A percentile compares a stretch with the other conserved stretches of the same genome.
These are phyloP conservation scores for Microcebus jonahi DNA, from an alignment of 2,113 vertebrate species.

Conservation along the genomic window DNA sequence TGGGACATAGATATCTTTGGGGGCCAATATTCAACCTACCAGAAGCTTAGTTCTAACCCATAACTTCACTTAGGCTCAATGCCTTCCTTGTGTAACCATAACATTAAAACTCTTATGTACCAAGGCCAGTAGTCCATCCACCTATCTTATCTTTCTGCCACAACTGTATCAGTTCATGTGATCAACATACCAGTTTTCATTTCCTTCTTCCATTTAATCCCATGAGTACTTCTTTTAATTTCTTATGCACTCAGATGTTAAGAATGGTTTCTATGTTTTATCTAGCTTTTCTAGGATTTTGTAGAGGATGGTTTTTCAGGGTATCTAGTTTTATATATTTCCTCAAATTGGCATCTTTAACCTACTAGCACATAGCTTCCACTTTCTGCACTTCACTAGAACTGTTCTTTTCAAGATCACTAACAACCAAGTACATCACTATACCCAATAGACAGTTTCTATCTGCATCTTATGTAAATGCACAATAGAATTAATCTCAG, in stretches of 20 bases:
- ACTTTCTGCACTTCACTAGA: not conserved
- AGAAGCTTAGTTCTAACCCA: not conserved
- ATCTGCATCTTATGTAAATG: constrained; percentile 12
- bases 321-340: not conserved
- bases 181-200: not conserved
- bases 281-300: not conserved
- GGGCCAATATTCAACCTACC: not conserved
- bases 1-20: not conserved
- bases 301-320: not conserved
- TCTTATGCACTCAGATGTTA: not conserved
- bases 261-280: not conserved
- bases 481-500: not conserved
- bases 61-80: not conserved
- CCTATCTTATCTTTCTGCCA: not conserved
- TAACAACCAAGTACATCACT: not conserved
- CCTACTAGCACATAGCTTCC: not conserved
- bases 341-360: not conserved
- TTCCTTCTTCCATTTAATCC: not conserved
- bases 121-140: not conserved
- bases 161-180: not conserved
- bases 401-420: not conserved
- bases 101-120: not conserved
- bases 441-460: not conserved
- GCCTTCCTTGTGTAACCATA: not conserved
- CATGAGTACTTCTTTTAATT: not conserved